Evolutionary conservation across 2,797 vertebrate species (phyloP), one percentile per base, ranked within the genome.

Genomic region (Dipus sagitta): DNA sequence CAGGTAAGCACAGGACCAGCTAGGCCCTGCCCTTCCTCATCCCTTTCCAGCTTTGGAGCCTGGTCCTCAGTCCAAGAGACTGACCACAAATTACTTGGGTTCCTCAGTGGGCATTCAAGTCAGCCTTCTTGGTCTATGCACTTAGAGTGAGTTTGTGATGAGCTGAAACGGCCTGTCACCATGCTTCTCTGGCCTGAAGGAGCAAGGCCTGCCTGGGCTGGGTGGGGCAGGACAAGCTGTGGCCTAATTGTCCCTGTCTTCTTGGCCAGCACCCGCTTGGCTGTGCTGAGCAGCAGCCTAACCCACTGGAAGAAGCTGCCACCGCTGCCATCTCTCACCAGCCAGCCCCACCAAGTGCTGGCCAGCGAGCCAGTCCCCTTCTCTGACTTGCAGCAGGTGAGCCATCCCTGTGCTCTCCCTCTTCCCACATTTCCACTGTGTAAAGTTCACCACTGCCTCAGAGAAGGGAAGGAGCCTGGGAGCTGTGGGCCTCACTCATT

Each of bases 271-370:
- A 99, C 99, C 9, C 99, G 99, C 94, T 96, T 99, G 98, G 99
- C 99, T 68, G 98, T 99, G 97, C 97, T 99, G 95, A 99, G 99
- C 97, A 99, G 96, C 97, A 99, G 96, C 95, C 97, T 99, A 93
- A 99, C 98, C 32, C 99, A 99, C 96, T 98, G 98, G 98, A 99
- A 99, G 98, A 99, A 99, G 97, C 98, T 99, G 2, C 98, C 98
- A 0, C 97, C 98, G 38, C 98, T 99, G 80, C 99, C 99, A 0
- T 99, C 99, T n/a, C 98, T 99, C 90, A 99, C 99, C 92, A 99
- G 98, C 97, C 99, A 99, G 95, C 99, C 99, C 0, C 99, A 99
- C 97, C 99, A 99, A 98, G 99, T 99, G 97, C 99, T 99, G 30
- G 99, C 99, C 42, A 99, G 99, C 2, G 99, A 99, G 89, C 99